phyloP scores from a whole-genome alignment of 2,797 vertebrate species.

The Otus scops region DNA sequence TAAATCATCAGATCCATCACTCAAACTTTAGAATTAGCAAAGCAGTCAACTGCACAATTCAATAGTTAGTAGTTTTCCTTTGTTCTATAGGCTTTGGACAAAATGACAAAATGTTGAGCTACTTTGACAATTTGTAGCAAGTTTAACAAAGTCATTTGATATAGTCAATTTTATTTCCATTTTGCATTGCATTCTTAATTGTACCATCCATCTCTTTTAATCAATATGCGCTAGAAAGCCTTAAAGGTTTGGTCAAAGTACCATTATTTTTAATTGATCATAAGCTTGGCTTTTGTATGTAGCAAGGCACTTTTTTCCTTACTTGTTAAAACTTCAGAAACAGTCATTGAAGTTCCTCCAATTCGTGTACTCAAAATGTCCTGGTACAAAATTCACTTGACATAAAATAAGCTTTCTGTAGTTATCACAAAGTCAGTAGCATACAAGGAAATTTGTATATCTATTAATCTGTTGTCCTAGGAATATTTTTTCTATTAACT shows the following conservation, averaged over 20 bases:
- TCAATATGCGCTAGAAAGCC: not conserved
- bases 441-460: not conserved
- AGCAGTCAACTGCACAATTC: not conserved
- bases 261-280: not conserved
- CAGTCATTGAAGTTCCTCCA: not conserved
- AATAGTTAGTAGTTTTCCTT: not conserved
- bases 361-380: not conserved
- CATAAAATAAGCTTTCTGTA: not conserved
- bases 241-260: not conserved
- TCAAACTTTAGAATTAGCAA: not conserved
- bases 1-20: not conserved
- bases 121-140: not conserved
- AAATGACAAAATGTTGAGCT: not conserved
- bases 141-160: not conserved
- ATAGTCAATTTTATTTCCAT: not conserved
- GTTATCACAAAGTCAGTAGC: not conserved
- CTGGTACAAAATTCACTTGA: not conserved
- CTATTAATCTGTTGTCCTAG: not conserved
- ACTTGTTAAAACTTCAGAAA: not conserved
- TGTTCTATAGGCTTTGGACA: not conserved
- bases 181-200: not conserved
- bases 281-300: not conserved
- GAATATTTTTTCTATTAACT: not conserved
- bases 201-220: not conserved
- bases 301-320: not conserved